A percentile compares a stretch with the other conserved stretches of the same genome.
These are phyloP conservation scores for Gobiocypris rarus DNA, from an alignment of 2,113 vertebrate species.

Conservation along the genomic window DNA sequence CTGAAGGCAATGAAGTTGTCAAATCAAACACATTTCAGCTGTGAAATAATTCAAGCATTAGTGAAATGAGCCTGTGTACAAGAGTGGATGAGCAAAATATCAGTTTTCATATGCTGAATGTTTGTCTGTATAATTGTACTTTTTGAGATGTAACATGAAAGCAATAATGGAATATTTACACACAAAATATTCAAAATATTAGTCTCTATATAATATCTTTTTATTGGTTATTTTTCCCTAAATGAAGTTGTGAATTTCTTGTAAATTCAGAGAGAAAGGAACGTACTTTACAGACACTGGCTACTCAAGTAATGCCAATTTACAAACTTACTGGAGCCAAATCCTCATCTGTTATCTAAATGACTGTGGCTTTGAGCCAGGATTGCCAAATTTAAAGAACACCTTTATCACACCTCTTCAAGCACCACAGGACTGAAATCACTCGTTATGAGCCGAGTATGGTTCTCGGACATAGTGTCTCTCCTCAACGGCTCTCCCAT, in stretches of 20 bases:
- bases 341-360: not conserved
- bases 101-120: constrained; percentile 10
- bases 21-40: constrained; percentile 21
- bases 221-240: not conserved
- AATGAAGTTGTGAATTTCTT: not conserved
- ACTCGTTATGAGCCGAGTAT: not conserved
- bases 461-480: too few species aligned
- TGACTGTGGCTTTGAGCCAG: not conserved
- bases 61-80: constrained; percentile 33
- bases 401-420: not conserved
- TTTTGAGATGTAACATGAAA: not conserved
- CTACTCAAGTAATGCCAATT: not conserved
- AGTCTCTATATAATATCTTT: not conserved
- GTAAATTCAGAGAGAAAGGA: not conserved
- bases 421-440: not conserved
- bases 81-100: constrained; percentile 7
- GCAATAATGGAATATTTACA: not conserved
- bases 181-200: not conserved
- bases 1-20: not conserved
- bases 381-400: not conserved
- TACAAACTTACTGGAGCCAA: not conserved
- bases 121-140: constrained; percentile 12
- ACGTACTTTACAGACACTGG: not conserved
- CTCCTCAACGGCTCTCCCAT: too few species aligned
- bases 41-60: constrained; percentile 14